Percentiles rank a stretch among this genome's conserved stretches.
phyloP scores from a whole-genome alignment of 1,140 invertebrate species.

The Campoletis sonorensis region DNA sequence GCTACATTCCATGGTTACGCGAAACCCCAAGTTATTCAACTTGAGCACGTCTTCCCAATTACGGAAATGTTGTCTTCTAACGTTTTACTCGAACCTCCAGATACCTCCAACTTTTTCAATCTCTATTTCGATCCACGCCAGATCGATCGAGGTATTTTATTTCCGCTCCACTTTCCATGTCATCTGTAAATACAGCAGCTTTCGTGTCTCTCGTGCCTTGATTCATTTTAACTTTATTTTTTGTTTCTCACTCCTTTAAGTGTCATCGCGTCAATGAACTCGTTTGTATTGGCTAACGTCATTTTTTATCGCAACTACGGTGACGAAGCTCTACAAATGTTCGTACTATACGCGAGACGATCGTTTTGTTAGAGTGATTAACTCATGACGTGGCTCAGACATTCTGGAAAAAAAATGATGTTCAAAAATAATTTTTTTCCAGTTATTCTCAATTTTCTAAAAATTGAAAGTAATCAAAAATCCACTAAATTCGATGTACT shows the following conservation, averaged over 20 bases:
- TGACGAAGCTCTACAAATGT: background rate
- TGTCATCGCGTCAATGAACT: background rate
- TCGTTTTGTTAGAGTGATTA: background rate
- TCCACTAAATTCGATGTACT: too few relatives aligned
- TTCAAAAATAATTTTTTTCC: background rate
- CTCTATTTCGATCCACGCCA: background rate
- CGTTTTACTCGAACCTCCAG: background rate
- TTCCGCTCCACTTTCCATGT: background rate
- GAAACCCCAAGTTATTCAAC: background rate
- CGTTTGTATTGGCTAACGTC: constrained; percentile 4
- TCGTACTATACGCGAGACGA: background rate
- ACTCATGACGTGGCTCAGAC: background rate
- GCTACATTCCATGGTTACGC: background rate
- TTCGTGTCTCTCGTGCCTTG: background rate
- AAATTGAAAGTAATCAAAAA: too few relatives aligned
- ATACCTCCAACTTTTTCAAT: background rate
- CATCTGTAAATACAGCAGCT: background rate
- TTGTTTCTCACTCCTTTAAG: background rate
- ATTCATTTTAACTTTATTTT: background rate
- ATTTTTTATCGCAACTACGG: background rate
- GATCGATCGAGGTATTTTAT: background rate
- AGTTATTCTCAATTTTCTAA: background rate
- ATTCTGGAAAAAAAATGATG: background rate
- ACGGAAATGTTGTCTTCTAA: background rate
- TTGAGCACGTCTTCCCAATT: background rate